A percentile compares a stretch with the other conserved stretches of the same genome.
These are phyloP conservation scores for Lithobius niger DNA, from an alignment of 1,140 invertebrate genomes.

Conservation along the genomic window DNA sequence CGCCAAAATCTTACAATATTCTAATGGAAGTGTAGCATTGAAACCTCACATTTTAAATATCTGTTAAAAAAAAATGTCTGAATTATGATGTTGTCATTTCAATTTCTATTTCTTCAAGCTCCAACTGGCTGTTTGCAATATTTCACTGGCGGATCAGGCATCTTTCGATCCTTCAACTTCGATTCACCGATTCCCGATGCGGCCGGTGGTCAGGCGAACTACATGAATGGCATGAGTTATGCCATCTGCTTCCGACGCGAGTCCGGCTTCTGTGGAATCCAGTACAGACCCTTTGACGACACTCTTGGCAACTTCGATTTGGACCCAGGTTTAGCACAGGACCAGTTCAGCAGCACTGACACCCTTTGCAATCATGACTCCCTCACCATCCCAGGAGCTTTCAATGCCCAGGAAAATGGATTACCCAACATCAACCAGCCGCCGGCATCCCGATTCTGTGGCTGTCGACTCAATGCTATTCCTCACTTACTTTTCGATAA, in stretches of 20 bases:
- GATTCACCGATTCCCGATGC: conserved; percentile 23
- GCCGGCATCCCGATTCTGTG: conserved; percentile 5
- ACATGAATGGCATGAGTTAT: conserved; percentile 41
- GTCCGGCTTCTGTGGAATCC: conserved; percentile 24
- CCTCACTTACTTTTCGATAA: neutral
- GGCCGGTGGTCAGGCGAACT: conserved; percentile 6
- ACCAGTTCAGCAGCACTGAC: neutral
- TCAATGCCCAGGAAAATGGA: conserved; percentile 5
- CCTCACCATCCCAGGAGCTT: conserved; percentile 6
- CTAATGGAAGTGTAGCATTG: no score
- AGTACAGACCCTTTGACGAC: neutral
- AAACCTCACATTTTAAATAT: no score
- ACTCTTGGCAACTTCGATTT: neutral
- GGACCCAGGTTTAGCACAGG: neutral
- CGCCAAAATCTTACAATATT: no score
- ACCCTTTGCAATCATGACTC: neutral
- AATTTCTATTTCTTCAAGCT: conserved; percentile 19
- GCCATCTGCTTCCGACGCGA: conserved; percentile 25
- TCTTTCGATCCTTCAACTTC: conserved; percentile 26
- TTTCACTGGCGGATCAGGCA: conserved; percentile 19
- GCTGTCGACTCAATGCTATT: conserved; percentile 2
- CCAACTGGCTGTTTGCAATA: conserved; percentile 27
- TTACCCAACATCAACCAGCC: neutral
- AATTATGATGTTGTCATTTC: no score
- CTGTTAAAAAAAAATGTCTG: no score